Evolutionary conservation across 2,888 invertebrate species (phyloP).

Genomic region (Amphipyra tragopoginis): DNA sequence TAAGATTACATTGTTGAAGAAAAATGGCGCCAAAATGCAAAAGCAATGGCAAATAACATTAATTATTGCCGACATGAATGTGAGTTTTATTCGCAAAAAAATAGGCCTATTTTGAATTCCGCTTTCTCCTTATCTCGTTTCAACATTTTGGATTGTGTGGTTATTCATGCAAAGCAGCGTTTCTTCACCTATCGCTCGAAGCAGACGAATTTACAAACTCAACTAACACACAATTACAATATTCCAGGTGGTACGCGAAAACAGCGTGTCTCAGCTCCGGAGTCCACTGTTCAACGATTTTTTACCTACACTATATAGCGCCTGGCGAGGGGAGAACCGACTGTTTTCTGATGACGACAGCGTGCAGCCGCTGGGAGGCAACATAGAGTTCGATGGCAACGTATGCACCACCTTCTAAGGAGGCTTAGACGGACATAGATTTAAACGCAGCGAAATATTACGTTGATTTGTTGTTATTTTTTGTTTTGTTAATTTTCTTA

Average conservation of each 20-base stretch:
- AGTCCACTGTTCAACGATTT: conserved; percentile 86
- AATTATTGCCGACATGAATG: too few relatives aligned
- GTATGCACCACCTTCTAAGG: conserved; percentile 83
- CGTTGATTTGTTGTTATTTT: conserved; percentile 29
- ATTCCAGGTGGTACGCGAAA: conserved; percentile 81
- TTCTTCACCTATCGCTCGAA: too few relatives aligned
- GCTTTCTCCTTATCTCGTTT: too few relatives aligned
- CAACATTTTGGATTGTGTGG: too few relatives aligned
- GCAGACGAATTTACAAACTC: too few relatives aligned
- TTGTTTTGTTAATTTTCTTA: conserved; percentile 35
- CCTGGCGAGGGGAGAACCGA: conserved; percentile 75
- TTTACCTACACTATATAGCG: conserved; percentile 83
- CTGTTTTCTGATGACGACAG: conserved; percentile 66
- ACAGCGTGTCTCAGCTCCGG: conserved; percentile 69
- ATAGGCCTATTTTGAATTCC: too few relatives aligned
- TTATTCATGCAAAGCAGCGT: too few relatives aligned
- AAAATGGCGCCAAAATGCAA: too few relatives aligned
- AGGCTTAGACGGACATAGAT: conserved; percentile 31
- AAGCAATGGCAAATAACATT: too few relatives aligned
- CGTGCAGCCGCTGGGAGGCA: conserved; percentile 63
- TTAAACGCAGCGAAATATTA: conserved; percentile 43
- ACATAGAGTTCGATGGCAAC: conserved; percentile 84
- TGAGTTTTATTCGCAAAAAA: too few relatives aligned
- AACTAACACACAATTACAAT: conserved; percentile 6
- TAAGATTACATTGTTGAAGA: too few relatives aligned